A percentile compares a stretch with the other conserved stretches of the same genome.
These are phyloP conservation scores for Syngnathus rostellatus DNA, from an alignment of 2,797 vertebrate genomes.

Conservation along the genomic window DNA sequence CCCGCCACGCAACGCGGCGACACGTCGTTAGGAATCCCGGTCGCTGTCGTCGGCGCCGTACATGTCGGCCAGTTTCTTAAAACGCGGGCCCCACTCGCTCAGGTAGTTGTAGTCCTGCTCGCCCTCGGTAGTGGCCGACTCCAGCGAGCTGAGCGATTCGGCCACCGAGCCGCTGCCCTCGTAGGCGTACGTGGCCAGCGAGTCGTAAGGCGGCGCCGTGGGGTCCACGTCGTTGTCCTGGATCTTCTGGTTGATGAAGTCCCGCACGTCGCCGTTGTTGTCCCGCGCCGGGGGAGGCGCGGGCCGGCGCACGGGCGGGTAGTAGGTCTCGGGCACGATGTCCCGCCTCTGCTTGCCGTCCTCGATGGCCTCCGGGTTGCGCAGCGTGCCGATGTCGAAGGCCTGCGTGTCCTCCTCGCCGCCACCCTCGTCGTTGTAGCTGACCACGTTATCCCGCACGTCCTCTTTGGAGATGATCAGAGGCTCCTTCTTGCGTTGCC, in stretches of 20 bases:
- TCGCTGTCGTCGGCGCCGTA: constrained; percentile 86
- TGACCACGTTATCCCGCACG: constrained; percentile 90
- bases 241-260: constrained; percentile 92
- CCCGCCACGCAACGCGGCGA: not conserved
- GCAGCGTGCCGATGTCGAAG: constrained; percentile 86
- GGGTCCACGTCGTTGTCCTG: constrained; percentile 88
- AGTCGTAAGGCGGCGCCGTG: constrained; percentile 91
- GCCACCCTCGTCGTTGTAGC: constrained; percentile 90
- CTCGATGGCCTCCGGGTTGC: constrained; percentile 88
- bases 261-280: constrained; percentile 84
- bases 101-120: constrained; percentile 95
- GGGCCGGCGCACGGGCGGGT: constrained; percentile 73
- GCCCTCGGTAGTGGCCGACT: constrained; percentile 80
- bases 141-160: constrained; percentile 87
- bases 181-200: constrained; percentile 92
- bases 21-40: constrained; percentile 77
- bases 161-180: constrained; percentile 89
- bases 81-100: constrained; percentile 90
- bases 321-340: constrained; percentile 83
- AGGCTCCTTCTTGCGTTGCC: constrained; percentile 89
- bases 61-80: constrained; percentile 94
- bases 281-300: constrained; percentile 41
- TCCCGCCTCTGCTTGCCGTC: constrained; percentile 84
- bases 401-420: constrained; percentile 95
- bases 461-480: constrained; percentile 95